These are phyloP conservation scores for Coenonympha glycerion DNA, from an alignment of 2,888 invertebrate genomes.

Conservation along the genomic window DNA sequence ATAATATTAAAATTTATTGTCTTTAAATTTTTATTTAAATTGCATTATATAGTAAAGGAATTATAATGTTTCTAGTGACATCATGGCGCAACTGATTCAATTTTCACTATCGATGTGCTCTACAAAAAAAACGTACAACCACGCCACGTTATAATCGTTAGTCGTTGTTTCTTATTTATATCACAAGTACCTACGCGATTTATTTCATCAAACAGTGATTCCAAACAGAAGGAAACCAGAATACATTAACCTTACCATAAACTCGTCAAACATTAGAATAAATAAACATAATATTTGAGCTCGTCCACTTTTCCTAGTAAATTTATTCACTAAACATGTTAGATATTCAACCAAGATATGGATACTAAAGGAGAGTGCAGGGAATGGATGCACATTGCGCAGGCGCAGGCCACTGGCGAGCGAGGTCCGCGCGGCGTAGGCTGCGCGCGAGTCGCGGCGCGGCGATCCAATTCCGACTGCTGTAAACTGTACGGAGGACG, in stretches of 20 bases:
- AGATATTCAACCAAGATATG: background rate
- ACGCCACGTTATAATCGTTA: too few relatives aligned
- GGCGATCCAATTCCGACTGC: constrained; percentile 46
- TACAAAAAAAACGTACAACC: too few relatives aligned
- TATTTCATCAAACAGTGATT: background rate
- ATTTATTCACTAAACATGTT: background rate
- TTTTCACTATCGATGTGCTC: background rate
- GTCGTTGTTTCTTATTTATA: too few relatives aligned
- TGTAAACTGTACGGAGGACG: constrained; percentile 40
- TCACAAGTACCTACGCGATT: background rate
- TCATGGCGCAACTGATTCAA: constrained; percentile 8
- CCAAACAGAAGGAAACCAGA: constrained; percentile 5
- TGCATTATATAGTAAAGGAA: too few relatives aligned
- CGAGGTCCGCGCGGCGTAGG: constrained; percentile 13
- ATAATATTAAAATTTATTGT: too few relatives aligned
- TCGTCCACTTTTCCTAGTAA: constrained; percentile 7
- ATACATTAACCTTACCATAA: constrained; percentile 15
- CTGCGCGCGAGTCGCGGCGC: constrained; percentile 39
- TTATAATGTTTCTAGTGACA: constrained; percentile 5
- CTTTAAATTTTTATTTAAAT: too few relatives aligned
- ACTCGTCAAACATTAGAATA: constrained; percentile 2
- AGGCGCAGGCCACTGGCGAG: constrained; percentile 11
- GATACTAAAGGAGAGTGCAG: background rate
- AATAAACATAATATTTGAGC: constrained; percentile 4
- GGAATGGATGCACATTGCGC: too few relatives aligned